Percentiles rank a stretch among this genome's conserved stretches.
Evolutionary conservation across 2,797 vertebrate genomes (phyloP).

Genomic region (Peromyscus nudipes): DNA sequence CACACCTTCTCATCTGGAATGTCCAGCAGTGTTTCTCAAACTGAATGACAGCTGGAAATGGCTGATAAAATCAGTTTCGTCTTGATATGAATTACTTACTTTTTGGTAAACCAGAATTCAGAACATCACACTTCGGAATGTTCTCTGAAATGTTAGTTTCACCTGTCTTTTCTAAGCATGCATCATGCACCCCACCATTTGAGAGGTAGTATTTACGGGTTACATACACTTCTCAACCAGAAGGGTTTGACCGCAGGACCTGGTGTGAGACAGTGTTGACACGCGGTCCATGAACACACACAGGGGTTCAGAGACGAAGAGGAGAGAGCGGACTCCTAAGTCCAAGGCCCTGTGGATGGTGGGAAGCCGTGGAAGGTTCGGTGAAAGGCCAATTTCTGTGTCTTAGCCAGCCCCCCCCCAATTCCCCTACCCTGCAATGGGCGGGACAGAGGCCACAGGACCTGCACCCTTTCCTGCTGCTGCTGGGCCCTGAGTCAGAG

Average conservation of each 20-base stretch:
- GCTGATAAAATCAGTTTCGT: background rate
- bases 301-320: background rate
- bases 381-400: background rate
- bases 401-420: background rate
- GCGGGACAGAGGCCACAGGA: background rate
- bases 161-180: background rate
- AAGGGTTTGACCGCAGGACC: background rate
- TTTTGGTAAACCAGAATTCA: constrained; percentile 14
- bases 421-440: too few relatives aligned
- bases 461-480: background rate
- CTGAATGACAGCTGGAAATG: background rate
- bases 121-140: constrained; percentile 43
- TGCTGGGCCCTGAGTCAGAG: background rate
- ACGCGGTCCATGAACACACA: accelerated
- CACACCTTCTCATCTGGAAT: background rate
- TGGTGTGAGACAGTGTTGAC: background rate
- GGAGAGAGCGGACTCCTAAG: background rate
- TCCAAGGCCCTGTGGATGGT: background rate
- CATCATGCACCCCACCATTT: background rate
- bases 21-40: constrained; percentile 1
- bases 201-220: constrained; percentile 7
- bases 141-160: constrained; percentile 31
- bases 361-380: background rate
- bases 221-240: background rate
- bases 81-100: background rate